Percentiles rank a stretch among this genome's conserved stretches.
These are phyloP conservation scores for Ptychoptera albimana DNA, from an alignment of 2,888 invertebrate genomes.

Conservation along the genomic window DNA sequence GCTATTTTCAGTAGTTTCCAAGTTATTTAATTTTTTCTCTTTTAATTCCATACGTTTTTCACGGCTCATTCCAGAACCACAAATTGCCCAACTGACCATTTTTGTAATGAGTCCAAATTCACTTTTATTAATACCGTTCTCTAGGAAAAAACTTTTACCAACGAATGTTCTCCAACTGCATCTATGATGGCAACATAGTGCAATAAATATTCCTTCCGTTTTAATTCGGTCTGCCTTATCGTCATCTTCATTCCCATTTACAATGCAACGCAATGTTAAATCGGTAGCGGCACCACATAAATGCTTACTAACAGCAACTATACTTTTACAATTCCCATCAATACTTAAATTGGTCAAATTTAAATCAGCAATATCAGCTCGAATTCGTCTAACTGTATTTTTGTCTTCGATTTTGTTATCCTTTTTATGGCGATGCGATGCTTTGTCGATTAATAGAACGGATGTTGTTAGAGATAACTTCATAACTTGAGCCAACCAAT, in stretches of 20 bases:
- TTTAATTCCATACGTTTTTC: slow-evolving; percentile 25
- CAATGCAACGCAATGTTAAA: slow-evolving; percentile 53
- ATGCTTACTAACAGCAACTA: slow-evolving; percentile 75
- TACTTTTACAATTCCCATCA: slow-evolving; percentile 27
- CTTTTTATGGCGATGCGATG: slow-evolving; percentile 66
- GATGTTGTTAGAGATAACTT: slow-evolving; percentile 29
- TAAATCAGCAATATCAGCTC: slow-evolving; percentile 71
- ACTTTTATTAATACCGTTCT: slow-evolving; percentile 36
- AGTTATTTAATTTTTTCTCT: slow-evolving; percentile 2
- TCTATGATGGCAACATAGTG: slow-evolving; percentile 83
- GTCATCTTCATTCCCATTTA: slow-evolving; percentile 21
- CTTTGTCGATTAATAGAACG: slow-evolving; percentile 62
- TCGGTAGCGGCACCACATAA: slow-evolving; percentile 81
- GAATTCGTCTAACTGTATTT: slow-evolving; percentile 41
- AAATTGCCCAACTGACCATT: slow-evolving; percentile 81
- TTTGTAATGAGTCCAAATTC: slow-evolving; percentile 64
- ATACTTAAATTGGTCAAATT: slow-evolving; percentile 38
- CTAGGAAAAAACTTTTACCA: slow-evolving; percentile 43
- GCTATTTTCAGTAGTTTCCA: background rate
- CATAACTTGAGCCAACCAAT: slow-evolving; percentile 49
- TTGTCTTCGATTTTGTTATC: slow-evolving; percentile 43
- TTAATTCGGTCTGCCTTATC: slow-evolving; percentile 15
- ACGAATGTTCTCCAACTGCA: slow-evolving; percentile 57
- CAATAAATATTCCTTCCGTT: slow-evolving; percentile 50
- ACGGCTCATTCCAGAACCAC: slow-evolving; percentile 50